Base-by-base conservation (phyloP, 2,888 invertebrate species). In the Cybosia mesomella region DNA sequence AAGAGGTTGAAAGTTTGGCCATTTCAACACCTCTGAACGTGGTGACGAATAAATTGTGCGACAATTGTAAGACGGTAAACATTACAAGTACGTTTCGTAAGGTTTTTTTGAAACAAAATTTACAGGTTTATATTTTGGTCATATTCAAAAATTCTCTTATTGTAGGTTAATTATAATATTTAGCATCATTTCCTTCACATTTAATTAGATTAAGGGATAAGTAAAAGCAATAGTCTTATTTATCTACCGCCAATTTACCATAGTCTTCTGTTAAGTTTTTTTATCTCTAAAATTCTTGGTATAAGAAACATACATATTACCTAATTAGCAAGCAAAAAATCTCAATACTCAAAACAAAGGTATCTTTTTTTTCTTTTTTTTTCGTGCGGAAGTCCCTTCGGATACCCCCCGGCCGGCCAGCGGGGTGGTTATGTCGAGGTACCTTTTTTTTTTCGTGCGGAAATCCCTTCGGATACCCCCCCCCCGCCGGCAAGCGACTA, bases 1-100 rank as follows among this genome's bases (percentile, higher is more conserved):
- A 66, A 75, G 49, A 43, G 68, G 68, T 39, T 24, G 58, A 70
- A 80, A 74, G 68, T 77, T 74, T 77, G 39, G 55, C 43, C 66
- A n/a, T 49, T 67, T 53, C 55, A 69, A 68, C 66, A 79, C 77
- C 68, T 75, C 66, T n/a, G 39, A 68, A 36, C 75, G 70, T 79
- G 70, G 57, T 55, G 49, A 49, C 21, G 66, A 79, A 78, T 74
- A 78, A 72, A 76, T 76, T 70, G 66, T 21, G 34, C 57, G 53
- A 54, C 58, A 66, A 77, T 59, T 67, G 70, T 67, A 67, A 68
- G 64, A n/a, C 49, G 59, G 57, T 64, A 67, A 59, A 59, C 59
- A 59, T 22, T 18, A 22, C 0, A 21, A 22, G 11, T 22, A 75
- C 9, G 64, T 64, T 75, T 54, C 0, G 2, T 2, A 60, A 57